phyloP scores from a whole-genome alignment of 2,888 invertebrate genomes.

The Eustalomyia histrio region DNA sequence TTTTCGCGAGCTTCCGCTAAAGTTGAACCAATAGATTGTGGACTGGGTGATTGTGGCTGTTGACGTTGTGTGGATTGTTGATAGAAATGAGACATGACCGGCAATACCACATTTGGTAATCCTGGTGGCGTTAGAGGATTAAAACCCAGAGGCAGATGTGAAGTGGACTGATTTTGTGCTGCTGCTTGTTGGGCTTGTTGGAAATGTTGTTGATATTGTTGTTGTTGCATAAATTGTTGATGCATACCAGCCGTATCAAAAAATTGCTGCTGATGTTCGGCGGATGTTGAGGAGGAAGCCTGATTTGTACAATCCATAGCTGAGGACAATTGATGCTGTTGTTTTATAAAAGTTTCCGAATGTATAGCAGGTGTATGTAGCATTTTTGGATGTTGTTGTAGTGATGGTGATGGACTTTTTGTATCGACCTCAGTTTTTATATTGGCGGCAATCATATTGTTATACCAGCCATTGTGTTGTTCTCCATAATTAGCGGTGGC shows the following conservation, averaged over 20 bases:
- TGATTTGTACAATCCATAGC: conserved; percentile 70
- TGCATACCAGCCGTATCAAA: conserved; percentile 68
- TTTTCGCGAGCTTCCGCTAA: conserved; percentile 68
- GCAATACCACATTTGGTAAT: conserved; percentile 77
- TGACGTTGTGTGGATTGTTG: conserved; percentile 61
- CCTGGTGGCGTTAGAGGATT: conserved; percentile 84
- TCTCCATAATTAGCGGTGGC: conserved; percentile 76
- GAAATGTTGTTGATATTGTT: conserved; percentile 69
- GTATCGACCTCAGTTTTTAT: conserved; percentile 76
- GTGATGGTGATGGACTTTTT: conserved; percentile 51
- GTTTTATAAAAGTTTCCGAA: conserved; percentile 75
- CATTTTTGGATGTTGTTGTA: conserved; percentile 32
- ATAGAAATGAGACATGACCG: conserved; percentile 73
- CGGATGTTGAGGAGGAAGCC: conserved; percentile 72
- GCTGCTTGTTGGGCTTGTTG: conserved; percentile 69
- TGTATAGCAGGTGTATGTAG: conserved; percentile 70
- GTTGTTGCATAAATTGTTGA: conserved; percentile 70
- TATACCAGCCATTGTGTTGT: conserved; percentile 77
- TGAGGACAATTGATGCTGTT: conserved; percentile 68
- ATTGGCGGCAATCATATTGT: conserved; percentile 76
- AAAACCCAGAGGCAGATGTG: conserved; percentile 80
- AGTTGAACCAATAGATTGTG: conserved; percentile 63
- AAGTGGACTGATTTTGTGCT: conserved; percentile 67
- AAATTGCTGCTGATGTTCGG: conserved; percentile 70
- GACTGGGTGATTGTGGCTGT: conserved; percentile 69